Percentiles rank a stretch among this genome's conserved stretches.
Conservation (phyloP, 1,140 invertebrate genomes). For the Formica selysi region DNA sequence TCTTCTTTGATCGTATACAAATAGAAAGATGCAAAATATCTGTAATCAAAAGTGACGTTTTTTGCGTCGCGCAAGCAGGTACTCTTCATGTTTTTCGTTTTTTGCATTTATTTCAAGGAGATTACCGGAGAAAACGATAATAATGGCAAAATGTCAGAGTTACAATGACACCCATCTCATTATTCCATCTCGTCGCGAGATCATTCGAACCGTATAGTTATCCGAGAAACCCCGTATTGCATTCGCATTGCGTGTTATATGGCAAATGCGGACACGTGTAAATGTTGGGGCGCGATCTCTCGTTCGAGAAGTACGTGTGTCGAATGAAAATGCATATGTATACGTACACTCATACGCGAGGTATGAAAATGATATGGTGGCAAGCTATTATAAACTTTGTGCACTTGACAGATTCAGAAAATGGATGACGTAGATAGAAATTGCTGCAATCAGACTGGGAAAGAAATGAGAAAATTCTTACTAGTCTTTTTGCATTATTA, state of each 20-base stretch:
- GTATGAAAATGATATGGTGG: conserved; percentile 9
- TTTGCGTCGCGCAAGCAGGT: background rate
- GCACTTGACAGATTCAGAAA: conserved; percentile 27
- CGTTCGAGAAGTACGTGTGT: conserved; percentile 22
- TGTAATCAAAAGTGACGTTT: conserved; percentile 36
- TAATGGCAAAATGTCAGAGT: conserved; percentile 27
- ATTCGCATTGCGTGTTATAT: conserved; percentile 25
- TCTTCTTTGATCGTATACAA: background rate
- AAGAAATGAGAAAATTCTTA: background rate
- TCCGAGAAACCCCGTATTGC: conserved; percentile 8
- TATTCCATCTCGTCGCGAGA: conserved; percentile 29
- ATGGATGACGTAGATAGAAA: background rate
- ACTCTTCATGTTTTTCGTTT: background rate
- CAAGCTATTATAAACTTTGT: conserved; percentile 20
- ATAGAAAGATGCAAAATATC: background rate
- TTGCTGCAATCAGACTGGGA: background rate
- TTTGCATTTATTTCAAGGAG: background rate
- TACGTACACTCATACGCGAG: background rate
- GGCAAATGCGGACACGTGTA: conserved; percentile 27
- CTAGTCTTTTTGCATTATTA: background rate
- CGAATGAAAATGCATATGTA: conserved; percentile 31
- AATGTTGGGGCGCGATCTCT: conserved; percentile 32
- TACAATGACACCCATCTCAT: background rate
- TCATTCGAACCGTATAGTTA: conserved; percentile 18
- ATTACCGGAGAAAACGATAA: conserved; percentile 12